Evolutionary conservation across 1,140 invertebrate genomes (phyloP).

Genomic region (Hylaeus volcanicus): DNA sequence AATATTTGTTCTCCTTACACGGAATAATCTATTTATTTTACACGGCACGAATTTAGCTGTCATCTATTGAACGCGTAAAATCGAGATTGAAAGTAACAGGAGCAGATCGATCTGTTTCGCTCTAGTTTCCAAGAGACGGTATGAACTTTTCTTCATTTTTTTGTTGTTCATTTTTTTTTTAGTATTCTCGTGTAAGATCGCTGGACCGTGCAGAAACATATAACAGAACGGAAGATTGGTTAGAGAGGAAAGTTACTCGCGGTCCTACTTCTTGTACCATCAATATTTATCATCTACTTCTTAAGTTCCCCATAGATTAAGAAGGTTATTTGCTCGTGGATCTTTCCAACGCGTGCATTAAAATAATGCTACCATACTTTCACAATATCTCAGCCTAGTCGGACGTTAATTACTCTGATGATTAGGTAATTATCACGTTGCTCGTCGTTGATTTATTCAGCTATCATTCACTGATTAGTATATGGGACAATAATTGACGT

Average conservation of each 20-base stretch:
- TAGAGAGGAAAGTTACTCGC: conserved; percentile 59
- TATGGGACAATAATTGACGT: not conserved
- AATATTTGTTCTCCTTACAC: not conserved
- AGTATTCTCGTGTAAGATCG: conserved; percentile 4
- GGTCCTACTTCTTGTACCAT: conserved; percentile 55
- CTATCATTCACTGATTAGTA: no score
- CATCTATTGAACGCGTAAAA: not conserved
- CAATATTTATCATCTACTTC: conserved; percentile 21
- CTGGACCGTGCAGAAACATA: conserved; percentile 31
- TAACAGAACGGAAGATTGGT: conserved; percentile 50
- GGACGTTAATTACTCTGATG: not conserved
- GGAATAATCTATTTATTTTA: conserved; percentile 20
- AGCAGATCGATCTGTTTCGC: conserved; percentile 24
- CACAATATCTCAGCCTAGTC: not conserved
- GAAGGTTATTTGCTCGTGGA: not conserved
- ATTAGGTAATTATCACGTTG: not conserved
- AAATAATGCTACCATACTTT: not conserved
- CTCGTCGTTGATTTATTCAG: not conserved
- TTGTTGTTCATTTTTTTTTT: not conserved
- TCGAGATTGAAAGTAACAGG: conserved; percentile 30
- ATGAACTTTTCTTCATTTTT: not conserved
- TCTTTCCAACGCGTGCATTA: not conserved
- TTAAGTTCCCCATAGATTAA: not conserved
- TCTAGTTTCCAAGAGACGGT: conserved; percentile 20
- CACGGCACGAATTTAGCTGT: not conserved